Percentiles rank a stretch among this genome's conserved stretches.
phyloP scores from a whole-genome alignment of 2,113 vertebrate genomes.

The Athene cunicularia region DNA sequence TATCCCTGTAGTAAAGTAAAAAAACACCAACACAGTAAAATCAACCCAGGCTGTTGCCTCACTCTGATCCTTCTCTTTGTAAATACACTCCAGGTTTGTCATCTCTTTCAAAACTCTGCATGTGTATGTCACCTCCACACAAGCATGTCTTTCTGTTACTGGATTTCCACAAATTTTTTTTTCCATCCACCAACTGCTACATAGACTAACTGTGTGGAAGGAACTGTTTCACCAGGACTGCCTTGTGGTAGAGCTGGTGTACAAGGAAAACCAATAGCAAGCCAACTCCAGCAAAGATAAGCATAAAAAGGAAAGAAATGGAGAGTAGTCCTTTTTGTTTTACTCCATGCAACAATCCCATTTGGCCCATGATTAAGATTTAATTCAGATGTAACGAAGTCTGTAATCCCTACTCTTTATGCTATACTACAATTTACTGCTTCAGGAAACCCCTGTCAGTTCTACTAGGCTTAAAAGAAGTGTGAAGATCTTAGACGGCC shows the following conservation, averaged over 20 bases:
- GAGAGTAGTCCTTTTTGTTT: neutral
- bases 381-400: neutral
- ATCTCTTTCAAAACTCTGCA: neutral
- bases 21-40: neutral
- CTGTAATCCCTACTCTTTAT: neutral
- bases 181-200: neutral
- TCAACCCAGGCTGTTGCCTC: neutral
- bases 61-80: neutral
- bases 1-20: neutral
- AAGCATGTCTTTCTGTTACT: neutral
- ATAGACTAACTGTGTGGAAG: neutral
- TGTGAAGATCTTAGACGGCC: neutral
- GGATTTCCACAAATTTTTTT: neutral
- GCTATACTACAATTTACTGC: neutral
- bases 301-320: neutral
- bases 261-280: neutral
- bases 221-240: neutral
- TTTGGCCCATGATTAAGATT: neutral
- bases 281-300: neutral
- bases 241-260: rapidly evolving
- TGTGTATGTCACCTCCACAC: neutral
- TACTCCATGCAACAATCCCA: neutral
- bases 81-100: neutral
- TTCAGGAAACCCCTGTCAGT: neutral
- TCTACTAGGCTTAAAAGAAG: neutral